Evolutionary conservation across 2,113 vertebrate species (phyloP).

Genomic region (Girardinichthys multiradiatus): DNA sequence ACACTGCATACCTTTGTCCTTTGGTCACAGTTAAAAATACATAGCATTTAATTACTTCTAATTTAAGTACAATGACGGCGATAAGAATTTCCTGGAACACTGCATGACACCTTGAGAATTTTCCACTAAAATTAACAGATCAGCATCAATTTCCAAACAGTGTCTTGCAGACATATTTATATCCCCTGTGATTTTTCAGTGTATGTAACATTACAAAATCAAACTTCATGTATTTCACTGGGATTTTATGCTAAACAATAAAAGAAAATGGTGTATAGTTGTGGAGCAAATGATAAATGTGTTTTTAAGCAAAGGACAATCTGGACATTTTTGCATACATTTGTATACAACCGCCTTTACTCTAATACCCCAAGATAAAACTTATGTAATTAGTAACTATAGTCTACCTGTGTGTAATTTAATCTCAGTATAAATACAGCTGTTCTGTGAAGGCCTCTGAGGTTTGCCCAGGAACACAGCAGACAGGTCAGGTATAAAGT

Average conservation of each 20-base stretch:
- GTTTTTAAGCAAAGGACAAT: background rate
- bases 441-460: background rate
- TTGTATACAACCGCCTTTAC: background rate
- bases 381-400: too few species aligned
- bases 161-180: background rate
- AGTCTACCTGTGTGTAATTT: too few species aligned
- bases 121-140: background rate
- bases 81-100: background rate
- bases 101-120: background rate
- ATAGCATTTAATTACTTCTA: background rate
- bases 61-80: background rate
- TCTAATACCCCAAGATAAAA: too few species aligned
- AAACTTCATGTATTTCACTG: background rate
- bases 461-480: background rate
- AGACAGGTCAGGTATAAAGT: background rate
- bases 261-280: background rate
- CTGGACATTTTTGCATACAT: background rate
- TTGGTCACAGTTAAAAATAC: background rate
- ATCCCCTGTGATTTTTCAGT: background rate
- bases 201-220: too few species aligned
- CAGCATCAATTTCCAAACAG: background rate
- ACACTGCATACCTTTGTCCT: background rate
- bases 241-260: background rate
- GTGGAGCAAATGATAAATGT: too few species aligned
- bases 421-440: too few species aligned